Base-by-base conservation (phyloP, 1,140 invertebrate species). In the Papilio aristodemus region DNA sequence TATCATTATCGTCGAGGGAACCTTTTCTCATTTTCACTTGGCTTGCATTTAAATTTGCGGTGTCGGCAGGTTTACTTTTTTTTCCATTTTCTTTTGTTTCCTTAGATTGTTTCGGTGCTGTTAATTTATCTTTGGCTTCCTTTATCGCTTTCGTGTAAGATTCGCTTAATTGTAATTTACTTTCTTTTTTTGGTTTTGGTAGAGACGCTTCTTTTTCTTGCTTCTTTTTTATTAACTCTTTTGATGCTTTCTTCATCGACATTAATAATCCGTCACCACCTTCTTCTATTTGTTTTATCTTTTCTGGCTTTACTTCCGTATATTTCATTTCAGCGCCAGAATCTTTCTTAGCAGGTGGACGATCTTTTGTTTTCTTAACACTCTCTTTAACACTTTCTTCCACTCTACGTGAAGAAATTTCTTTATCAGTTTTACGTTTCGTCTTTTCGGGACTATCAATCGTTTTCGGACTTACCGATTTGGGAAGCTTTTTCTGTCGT, bases 1-100 rank as follows among this genome's bases (percentile, higher is more conserved):
- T 69, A 54, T 84, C 79, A 54, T 80, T 54, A 64, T 83, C 75
- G 59, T 85, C 80, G 17, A 43, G 10, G 4, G 79, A 78, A 0
- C 66, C 38, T 54, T 68, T 76, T 68, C 69, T 72, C 6, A 81
- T 38, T 71, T 77, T 79, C 7, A 38, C 59, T 37, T 38, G 59
- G 10, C 17, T 62, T 62, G 19, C 4, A 17, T 38, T 62, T 37
- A 62, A 4, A 11, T n/a, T 62, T 62, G 38, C 27, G n/a, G 59
- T 32, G 36, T 32, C 11, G 19, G 27, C 27, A 19, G 59, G 19
- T 62, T 62, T 62, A 22, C 59, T 38, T 4, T n/a, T 37, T 39
- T 62, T 36, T 37, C 38, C 14, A 17, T 62, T 37, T 62, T 62
- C 59, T 62, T 59, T 59, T 36, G 27, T 27, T 11, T 6, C 17